Conservation (phyloP, 2,797 vertebrate genomes). For the Heteromormyrus szaboi region DNA sequence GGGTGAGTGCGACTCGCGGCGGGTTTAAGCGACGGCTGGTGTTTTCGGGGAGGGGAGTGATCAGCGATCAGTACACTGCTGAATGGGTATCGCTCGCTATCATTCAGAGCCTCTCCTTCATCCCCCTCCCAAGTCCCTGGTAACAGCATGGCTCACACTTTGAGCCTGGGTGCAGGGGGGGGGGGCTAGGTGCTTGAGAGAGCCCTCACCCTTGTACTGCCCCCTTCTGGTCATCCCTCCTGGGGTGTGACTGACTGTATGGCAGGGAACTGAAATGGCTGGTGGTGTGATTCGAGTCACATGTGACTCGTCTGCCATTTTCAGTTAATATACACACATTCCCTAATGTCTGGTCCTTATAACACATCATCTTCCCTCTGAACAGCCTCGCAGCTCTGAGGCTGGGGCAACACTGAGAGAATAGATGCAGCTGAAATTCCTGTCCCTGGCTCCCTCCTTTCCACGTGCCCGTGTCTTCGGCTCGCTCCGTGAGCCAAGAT, state of each 20-base stretch:
- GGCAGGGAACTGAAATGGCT: slow-evolving; percentile 16
- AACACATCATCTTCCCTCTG: not conserved
- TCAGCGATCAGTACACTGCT: not conserved
- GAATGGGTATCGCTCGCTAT: slow-evolving; percentile 20
- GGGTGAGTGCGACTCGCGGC: not conserved
- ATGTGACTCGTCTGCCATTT: slow-evolving; percentile 5
- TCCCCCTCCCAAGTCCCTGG: not conserved
- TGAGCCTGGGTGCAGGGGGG: not conserved
- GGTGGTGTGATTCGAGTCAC: not conserved
- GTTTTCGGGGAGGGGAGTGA: not conserved
- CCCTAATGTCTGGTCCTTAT: slow-evolving; percentile 16
- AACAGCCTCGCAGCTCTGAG: slow-evolving; percentile 5
- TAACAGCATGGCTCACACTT: not conserved
- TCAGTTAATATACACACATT: slow-evolving; percentile 5
- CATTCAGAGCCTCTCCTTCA: slow-evolving; percentile 11
- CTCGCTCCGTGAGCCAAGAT: not conserved
- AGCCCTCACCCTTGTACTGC: not conserved
- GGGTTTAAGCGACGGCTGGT: not conserved
- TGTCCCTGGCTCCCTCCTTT: not conserved
- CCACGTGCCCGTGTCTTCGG: not conserved
- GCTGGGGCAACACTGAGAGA: slow-evolving; percentile 9
- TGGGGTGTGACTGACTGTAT: slow-evolving; percentile 1
- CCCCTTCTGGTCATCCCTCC: not conserved
- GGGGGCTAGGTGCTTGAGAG: not conserved
- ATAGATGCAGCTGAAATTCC: slow-evolving; percentile 12